These are phyloP conservation scores for Lithophane semibrunnea DNA, from an alignment of 2,888 invertebrate genomes.

Conservation along the genomic window DNA sequence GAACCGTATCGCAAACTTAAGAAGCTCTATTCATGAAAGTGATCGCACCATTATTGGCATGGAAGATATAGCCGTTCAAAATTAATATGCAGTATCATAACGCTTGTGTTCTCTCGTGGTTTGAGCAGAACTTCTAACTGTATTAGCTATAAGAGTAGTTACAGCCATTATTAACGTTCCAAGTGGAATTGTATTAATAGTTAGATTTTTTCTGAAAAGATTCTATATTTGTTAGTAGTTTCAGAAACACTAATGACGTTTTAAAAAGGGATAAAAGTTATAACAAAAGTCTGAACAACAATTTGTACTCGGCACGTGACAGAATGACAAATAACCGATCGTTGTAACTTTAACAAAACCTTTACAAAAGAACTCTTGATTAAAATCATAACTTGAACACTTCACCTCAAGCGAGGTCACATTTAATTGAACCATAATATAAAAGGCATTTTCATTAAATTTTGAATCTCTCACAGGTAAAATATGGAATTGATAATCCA, in stretches of 20 bases:
- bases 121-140: conserved; percentile 1
- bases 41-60: conserved; percentile 29
- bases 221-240: not conserved
- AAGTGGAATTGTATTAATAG: not conserved
- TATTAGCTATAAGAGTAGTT: conserved; percentile 7
- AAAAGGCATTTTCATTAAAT: conserved; percentile 52
- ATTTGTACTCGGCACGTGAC: conserved; percentile 19
- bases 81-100: conserved; percentile 38
- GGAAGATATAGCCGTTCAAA: conserved; percentile 38
- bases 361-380: conserved; percentile 34
- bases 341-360: conserved; percentile 20
- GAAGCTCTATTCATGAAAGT: conserved; percentile 28
- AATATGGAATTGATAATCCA: conserved; percentile 65
- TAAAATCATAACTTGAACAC: conserved; percentile 39
- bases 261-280: not conserved
- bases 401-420: conserved; percentile 26
- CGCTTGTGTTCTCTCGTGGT: conserved; percentile 13
- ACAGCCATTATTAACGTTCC: not conserved
- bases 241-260: conserved; percentile 5
- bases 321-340: conserved; percentile 36
- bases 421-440: conserved; percentile 44
- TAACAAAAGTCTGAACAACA: not conserved
- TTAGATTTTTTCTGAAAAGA: not conserved
- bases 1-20: conserved; percentile 39
- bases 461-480: conserved; percentile 58